Evolutionary conservation across 2,113 vertebrate species (phyloP), one percentile per base, ranked within the genome.

Genomic region (Tachysurus fulvidraco): DNA sequence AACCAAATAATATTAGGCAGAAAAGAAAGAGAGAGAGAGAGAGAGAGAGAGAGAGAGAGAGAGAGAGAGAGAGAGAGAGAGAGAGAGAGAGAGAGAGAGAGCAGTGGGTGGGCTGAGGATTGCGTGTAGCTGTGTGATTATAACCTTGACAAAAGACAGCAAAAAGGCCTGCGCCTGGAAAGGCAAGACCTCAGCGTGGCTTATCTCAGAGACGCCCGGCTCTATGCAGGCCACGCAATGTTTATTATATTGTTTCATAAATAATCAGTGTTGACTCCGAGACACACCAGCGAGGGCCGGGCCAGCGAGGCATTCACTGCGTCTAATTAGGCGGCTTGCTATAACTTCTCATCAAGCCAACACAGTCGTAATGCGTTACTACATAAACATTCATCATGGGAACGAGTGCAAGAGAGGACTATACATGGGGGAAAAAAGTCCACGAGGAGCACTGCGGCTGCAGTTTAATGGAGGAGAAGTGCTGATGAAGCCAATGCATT

Each of bases 221-320:
- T 87, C 74, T 84, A 83, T 71, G 81, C 82, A 88, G 62, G 28
- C 54, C n/a, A 88, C 19, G 86, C 76, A 77, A 74, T 89, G 85
- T 90, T 89, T 85, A 64, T 88, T 88, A 89, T 62, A 89, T 88
- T 79, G 85, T 64, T 87, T 90, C 77, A 79, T 88, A 88, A 93
- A 92, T 89, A 89, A 88, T 30, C 77, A 88, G 83, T 36, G 85
- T 60, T 46, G 21, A 81, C 62, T 83, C 73, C 0, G 76, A 25
- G 41, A 87, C 77, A 81, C 83, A 86, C 83, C 80, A 85, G 21
- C 1, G 46, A 44, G 30, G 78, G 82, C 57, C 16, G 69, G 55
- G 83, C 28, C 17, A 7, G 62, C 21, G 55, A 78, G 82, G 55
- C 0, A 17, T 21, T 64, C 36, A 64, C 59, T 19, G 13, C n/a